A percentile compares a stretch with the other conserved stretches of the same genome.
These are phyloP conservation scores for Oncorhynchus mykiss DNA, from an alignment of 2,113 vertebrate genomes.

Conservation along the genomic window DNA sequence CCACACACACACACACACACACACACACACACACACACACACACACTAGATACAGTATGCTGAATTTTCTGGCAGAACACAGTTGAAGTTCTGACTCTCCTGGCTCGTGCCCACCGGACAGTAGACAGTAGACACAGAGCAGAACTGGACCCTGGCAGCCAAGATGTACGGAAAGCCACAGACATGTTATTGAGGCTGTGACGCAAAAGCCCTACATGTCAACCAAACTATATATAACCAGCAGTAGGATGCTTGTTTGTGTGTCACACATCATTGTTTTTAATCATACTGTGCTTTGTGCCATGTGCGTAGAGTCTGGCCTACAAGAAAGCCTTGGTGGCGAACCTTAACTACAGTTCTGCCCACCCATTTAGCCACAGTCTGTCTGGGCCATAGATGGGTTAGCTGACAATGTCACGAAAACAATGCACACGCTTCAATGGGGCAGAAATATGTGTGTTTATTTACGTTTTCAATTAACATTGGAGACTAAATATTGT, in stretches of 20 bases:
- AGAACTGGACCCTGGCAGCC: background rate
- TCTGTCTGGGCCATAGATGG: background rate
- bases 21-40: no score
- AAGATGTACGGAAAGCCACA: background rate
- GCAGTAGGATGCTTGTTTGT: slow-evolving; percentile 17
- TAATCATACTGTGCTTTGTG: slow-evolving; percentile 18
- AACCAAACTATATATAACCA: background rate
- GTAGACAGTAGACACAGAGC: background rate
- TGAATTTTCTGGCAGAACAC: background rate
- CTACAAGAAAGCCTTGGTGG: slow-evolving; percentile 42
- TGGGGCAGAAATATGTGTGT: no score
- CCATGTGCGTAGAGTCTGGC: slow-evolving; percentile 20
- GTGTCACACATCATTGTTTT: slow-evolving; percentile 39
- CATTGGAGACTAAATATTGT: no score
- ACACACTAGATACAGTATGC: background rate
- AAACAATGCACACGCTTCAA: no score
- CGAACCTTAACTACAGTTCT: background rate
- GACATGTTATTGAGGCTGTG: background rate
- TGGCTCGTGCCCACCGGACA: background rate
- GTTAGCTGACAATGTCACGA: no score
- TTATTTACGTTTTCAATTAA: no score
- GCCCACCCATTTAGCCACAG: background rate
- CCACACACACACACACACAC: background rate
- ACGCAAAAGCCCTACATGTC: background rate
- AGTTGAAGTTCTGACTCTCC: background rate